Evolutionary conservation across 2,888 invertebrate genomes (phyloP).

Genomic region (Hartigia nigra): DNA sequence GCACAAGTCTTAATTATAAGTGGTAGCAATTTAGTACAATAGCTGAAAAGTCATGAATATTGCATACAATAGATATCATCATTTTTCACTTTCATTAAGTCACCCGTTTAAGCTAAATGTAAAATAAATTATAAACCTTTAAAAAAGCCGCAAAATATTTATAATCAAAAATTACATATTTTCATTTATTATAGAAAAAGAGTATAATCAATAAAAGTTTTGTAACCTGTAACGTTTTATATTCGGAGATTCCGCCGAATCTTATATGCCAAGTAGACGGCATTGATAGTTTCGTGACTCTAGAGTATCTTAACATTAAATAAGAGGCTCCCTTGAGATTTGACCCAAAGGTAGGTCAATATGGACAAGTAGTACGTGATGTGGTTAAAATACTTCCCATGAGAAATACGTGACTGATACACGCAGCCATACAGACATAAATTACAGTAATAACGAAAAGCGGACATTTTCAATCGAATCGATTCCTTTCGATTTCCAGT

Average conservation of each 20-base stretch:
- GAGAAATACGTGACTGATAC: background rate
- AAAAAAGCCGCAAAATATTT: background rate
- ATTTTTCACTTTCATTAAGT: no score
- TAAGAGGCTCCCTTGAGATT: background rate
- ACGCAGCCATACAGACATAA: background rate
- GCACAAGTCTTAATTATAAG: background rate
- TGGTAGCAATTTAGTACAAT: background rate
- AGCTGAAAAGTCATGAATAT: background rate
- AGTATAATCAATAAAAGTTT: background rate
- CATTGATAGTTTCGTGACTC: background rate
- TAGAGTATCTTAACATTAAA: background rate
- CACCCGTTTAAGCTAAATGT: no score
- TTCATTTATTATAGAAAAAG: background rate
- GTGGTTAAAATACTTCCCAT: background rate
- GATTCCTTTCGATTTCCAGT: background rate
- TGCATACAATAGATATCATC: no score
- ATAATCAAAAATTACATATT: background rate
- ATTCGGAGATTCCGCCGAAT: background rate
- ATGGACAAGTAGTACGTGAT: background rate
- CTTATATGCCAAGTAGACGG: background rate
- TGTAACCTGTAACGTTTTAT: no score
- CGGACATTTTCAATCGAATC: background rate
- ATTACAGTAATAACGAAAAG: background rate
- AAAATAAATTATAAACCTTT: background rate
- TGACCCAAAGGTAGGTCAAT: background rate